Conservation (phyloP, 2,888 invertebrate species). For the Phania funesta region DNA sequence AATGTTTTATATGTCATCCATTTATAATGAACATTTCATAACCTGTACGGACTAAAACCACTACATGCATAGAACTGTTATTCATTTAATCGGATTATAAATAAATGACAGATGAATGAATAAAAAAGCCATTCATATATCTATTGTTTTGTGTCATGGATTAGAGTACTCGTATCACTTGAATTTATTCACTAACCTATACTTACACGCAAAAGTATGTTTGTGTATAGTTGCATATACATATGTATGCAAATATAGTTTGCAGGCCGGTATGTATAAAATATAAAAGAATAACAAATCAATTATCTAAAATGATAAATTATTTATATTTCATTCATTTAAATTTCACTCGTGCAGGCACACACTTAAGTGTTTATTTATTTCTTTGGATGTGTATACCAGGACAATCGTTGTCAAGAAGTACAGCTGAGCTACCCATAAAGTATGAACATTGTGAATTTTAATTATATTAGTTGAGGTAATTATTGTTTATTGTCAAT, state of each 20-base stretch:
- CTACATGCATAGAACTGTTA: conserved; percentile 1
- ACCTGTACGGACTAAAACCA: neutral
- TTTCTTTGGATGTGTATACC: too few species aligned
- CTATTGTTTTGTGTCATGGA: conserved; percentile 37
- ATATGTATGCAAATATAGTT: neutral
- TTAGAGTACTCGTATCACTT: conserved; percentile 2
- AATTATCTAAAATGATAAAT: conserved; percentile 38
- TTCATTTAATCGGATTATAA: conserved; percentile 52
- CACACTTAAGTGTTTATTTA: too few species aligned
- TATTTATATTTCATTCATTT: conserved; percentile 24
- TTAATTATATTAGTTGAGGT: too few species aligned
- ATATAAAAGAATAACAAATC: conserved; percentile 32
- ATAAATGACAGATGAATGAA: conserved; percentile 53
- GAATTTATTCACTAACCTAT: conserved; percentile 30
- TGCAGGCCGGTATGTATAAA: neutral
- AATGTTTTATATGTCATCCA: conserved; percentile 30
- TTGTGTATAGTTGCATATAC: too few species aligned
- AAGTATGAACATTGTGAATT: too few species aligned
- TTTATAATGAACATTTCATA: conserved; percentile 32
- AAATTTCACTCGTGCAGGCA: neutral
- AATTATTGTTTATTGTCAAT: too few species aligned
- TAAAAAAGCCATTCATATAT: conserved; percentile 45
- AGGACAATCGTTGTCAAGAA: too few species aligned
- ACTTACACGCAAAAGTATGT: too few species aligned
- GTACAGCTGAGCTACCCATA: too few species aligned